Percentiles rank a stretch among this genome's conserved stretches.
These are phyloP conservation scores for Lobophora halterata DNA, from an alignment of 2,888 invertebrate species.

Conservation along the genomic window DNA sequence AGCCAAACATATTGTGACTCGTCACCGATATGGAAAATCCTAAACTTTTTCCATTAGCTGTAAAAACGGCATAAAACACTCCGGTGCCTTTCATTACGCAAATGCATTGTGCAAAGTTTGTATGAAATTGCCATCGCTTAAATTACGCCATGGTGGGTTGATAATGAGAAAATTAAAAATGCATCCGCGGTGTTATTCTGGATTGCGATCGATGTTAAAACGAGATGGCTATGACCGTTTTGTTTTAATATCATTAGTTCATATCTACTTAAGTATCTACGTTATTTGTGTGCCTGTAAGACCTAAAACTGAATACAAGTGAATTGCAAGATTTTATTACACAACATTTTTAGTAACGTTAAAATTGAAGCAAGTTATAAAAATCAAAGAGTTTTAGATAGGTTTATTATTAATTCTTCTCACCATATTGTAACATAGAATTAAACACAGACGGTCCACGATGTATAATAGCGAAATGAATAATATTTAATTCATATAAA, in stretches of 20 bases:
- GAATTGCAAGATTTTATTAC: no score
- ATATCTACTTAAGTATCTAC: no score
- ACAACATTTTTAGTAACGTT: no score
- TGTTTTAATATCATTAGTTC: background rate
- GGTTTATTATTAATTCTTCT: no score
- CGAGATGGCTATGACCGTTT: background rate
- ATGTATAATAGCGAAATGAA: no score
- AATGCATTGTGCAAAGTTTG: conserved; percentile 26
- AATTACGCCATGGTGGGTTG: conserved; percentile 39
- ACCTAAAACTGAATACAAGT: no score
- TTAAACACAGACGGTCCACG: no score
- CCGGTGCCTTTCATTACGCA: conserved; percentile 16
- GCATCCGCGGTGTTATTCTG: conserved; percentile 35
- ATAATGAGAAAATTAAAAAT: conserved; percentile 60
- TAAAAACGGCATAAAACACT: conserved; percentile 14
- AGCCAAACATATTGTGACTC: background rate
- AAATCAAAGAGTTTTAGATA: no score
- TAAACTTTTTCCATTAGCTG: conserved; percentile 18
- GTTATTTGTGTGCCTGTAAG: no score
- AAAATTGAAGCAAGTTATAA: no score
- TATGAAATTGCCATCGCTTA: conserved; percentile 35
- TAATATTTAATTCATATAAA: no score
- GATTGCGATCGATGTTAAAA: background rate
- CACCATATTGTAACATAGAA: no score
- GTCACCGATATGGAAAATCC: conserved; percentile 5